Conservation (phyloP, 2,888 invertebrate genomes). For the Trachelus stipa region DNA sequence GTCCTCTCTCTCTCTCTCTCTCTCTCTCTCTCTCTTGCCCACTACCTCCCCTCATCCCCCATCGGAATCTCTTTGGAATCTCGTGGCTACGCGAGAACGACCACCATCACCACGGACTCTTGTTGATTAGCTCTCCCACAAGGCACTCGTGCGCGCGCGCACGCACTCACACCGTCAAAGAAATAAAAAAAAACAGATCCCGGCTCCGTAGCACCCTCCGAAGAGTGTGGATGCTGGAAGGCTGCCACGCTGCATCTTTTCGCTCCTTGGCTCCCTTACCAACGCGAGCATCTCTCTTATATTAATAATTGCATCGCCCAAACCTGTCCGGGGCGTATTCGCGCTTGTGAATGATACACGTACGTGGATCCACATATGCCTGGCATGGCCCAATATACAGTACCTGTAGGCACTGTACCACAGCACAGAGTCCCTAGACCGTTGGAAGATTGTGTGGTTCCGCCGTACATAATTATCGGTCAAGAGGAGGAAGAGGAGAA, state of each 20-base stretch:
- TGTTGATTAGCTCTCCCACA: constrained; percentile 34
- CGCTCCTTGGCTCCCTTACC: constrained; percentile 22
- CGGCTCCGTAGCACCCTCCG: constrained; percentile 5
- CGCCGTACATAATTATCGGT: constrained; percentile 11
- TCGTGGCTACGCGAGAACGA: constrained; percentile 7
- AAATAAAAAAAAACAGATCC: constrained; percentile 16
- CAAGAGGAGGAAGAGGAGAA: background rate
- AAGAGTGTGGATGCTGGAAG: background rate
- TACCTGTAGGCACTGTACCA: background rate
- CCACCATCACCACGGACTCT: constrained; percentile 5
- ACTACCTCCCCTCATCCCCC: background rate
- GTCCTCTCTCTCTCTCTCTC: background rate
- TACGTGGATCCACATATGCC: constrained; percentile 15
- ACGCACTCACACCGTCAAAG: constrained; percentile 26
- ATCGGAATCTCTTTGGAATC: background rate
- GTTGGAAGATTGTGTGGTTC: constrained; percentile 3
- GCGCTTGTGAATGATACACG: constrained; percentile 31
- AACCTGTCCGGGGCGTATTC: constrained; percentile 57
- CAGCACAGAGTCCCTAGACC: background rate
- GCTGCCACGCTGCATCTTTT: constrained; percentile 18
- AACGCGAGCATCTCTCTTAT: constrained; percentile 34
- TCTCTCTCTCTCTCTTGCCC: background rate
- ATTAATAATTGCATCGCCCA: constrained; percentile 59
- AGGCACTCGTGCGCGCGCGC: constrained; percentile 20
- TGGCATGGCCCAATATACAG: background rate